Percentiles rank a stretch among this genome's conserved stretches.
Evolutionary conservation across 2,113 vertebrate species (phyloP).

Genomic region (Gymnorhina tibicen): DNA sequence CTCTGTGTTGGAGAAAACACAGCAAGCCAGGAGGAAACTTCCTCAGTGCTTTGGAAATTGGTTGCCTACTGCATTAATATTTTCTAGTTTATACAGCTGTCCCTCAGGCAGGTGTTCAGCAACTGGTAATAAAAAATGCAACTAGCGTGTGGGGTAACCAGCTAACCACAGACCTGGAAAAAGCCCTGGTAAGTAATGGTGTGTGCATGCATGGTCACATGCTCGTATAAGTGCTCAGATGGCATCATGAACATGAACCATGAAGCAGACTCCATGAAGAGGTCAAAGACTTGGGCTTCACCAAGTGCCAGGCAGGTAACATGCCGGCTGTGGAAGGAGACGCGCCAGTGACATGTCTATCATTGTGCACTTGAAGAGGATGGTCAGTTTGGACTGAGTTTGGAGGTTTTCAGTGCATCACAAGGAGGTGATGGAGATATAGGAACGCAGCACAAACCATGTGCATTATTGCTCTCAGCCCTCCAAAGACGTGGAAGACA

Average conservation of each 20-base stretch:
- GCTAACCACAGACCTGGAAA: not conserved
- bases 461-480: not conserved
- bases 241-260: not conserved
- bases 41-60: not conserved
- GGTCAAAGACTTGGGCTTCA: not conserved
- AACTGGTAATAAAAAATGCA: not conserved
- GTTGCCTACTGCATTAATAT: not conserved
- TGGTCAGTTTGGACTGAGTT: not conserved
- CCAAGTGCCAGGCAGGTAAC: not conserved
- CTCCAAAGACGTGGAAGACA: not conserved
- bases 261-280: not conserved
- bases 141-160: not conserved
- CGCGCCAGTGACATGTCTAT: not conserved
- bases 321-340: not conserved
- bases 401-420: not conserved
- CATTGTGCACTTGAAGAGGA: not conserved
- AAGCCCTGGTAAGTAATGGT: not conserved
- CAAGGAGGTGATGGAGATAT: not conserved
- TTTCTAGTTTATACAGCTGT: not conserved
- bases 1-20: not conserved
- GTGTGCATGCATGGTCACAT: not conserved
- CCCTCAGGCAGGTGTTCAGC: not conserved
- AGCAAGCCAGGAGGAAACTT: not conserved
- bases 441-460: not conserved
- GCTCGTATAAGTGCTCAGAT: not conserved